These are phyloP conservation scores for Halcyon badia DNA, from an alignment of 2,797 vertebrate genomes.

Conservation along the genomic window DNA sequence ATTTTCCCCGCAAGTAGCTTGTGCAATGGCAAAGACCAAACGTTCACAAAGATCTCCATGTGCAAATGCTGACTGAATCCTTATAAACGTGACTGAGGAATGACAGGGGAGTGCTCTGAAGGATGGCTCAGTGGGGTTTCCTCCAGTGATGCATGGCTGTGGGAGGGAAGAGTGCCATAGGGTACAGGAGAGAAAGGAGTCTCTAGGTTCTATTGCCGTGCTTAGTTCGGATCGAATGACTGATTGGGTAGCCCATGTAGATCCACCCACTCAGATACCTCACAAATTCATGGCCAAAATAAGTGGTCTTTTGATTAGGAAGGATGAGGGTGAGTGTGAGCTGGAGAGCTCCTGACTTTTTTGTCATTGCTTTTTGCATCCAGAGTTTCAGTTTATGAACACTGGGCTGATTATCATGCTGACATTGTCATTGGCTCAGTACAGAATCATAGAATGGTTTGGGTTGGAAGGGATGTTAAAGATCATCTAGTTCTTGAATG, in stretches of 20 bases:
- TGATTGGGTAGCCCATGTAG: background rate
- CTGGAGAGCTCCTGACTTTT: background rate
- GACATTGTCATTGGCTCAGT: background rate
- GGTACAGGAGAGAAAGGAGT: background rate
- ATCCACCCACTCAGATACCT: background rate
- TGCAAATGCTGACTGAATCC: background rate
- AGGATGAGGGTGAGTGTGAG: background rate
- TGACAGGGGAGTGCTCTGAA: background rate
- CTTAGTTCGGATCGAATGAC: background rate
- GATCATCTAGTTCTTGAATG: background rate
- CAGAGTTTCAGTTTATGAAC: background rate
- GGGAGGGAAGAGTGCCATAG: background rate
- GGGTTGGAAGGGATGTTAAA: background rate
- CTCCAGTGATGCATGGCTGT: background rate
- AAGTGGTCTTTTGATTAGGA: background rate
- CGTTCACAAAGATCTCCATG: background rate
- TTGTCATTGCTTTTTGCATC: background rate
- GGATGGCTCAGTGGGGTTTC: background rate
- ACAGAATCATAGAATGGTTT: background rate
- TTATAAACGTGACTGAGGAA: background rate
- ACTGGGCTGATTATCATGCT: background rate
- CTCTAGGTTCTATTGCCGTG: background rate
- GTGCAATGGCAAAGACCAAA: background rate
- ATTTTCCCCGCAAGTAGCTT: background rate
- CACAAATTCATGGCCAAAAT: fast-evolving